Conservation (phyloP, 1,140 invertebrate species). For the Pogonognathellus flavescens region DNA sequence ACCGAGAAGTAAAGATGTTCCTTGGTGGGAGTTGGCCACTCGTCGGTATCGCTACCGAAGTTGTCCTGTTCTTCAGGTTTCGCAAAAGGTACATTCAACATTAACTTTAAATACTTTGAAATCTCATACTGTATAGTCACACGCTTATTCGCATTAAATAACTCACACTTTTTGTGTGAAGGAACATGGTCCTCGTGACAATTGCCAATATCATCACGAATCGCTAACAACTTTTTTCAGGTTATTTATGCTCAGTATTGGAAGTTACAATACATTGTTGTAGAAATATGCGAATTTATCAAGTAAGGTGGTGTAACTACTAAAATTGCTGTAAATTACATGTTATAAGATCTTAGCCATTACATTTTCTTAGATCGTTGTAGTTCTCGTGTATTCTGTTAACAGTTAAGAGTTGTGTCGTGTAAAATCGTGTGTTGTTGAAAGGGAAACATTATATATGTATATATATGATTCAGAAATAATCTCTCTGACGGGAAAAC, state of each 20-base stretch:
- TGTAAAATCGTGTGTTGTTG: too few relatives aligned
- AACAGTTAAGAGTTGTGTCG: too few relatives aligned
- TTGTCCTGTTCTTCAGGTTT: constrained; percentile 78
- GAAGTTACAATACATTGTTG: background rate
- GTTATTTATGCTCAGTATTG: background rate
- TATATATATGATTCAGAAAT: too few relatives aligned
- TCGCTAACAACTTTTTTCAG: background rate
- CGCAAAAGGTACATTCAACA: background rate
- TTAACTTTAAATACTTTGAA: background rate
- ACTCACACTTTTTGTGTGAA: background rate
- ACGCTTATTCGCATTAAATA: background rate
- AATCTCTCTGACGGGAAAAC: too few relatives aligned
- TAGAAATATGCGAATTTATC: too few relatives aligned
- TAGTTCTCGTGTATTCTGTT: too few relatives aligned
- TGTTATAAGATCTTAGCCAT: too few relatives aligned
- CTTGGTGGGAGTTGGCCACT: constrained; percentile 89
- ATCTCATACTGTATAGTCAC: background rate
- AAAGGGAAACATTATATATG: too few relatives aligned
- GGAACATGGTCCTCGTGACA: background rate
- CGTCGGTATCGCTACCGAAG: constrained; percentile 80
- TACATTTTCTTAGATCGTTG: too few relatives aligned
- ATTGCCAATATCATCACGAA: background rate
- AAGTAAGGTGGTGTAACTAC: too few relatives aligned
- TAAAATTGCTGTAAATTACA: too few relatives aligned
- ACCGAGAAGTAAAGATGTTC: constrained; percentile 76